Conservation (phyloP, 2,797 vertebrate species). For the Stomatorhinus walkeri region DNA sequence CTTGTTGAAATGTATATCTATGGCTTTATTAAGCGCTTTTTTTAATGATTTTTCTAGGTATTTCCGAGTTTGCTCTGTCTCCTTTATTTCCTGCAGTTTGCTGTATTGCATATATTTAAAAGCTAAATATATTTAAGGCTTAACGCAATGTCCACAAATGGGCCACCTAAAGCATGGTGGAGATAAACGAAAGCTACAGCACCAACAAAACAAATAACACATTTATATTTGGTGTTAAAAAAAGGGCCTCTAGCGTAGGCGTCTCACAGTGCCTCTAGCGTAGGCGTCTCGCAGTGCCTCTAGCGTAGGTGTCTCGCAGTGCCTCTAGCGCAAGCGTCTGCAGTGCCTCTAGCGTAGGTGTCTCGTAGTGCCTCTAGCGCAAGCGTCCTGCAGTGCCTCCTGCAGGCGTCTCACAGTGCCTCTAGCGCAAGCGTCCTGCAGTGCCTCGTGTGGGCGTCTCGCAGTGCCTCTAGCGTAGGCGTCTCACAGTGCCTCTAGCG, state of each 20-base stretch:
- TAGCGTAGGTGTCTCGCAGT: no score
- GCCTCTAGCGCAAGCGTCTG: no score
- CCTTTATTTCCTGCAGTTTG: background rate
- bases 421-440: background rate
- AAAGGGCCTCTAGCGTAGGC: no score
- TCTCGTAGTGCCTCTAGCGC: no score
- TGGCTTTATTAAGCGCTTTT: background rate
- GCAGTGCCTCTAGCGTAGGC: no score
- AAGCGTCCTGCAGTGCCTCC: no score
- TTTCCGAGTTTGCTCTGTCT: background rate
- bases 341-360: no score
- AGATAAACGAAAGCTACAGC: background rate
- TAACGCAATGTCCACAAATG: background rate
- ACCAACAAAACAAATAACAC: background rate
- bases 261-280: no score
- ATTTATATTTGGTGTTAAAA: background rate
- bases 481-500: no score
- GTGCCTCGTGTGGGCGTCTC: no score
- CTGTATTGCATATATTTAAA: background rate
- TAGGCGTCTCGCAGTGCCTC: background rate
- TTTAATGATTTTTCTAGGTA: background rate
- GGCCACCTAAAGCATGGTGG: background rate
- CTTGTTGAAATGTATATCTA: background rate
- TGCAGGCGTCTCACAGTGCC: background rate
- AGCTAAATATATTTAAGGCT: background rate